phyloP scores from a whole-genome alignment of 2,888 invertebrate species.

The Myopa tessellatipennis region DNA sequence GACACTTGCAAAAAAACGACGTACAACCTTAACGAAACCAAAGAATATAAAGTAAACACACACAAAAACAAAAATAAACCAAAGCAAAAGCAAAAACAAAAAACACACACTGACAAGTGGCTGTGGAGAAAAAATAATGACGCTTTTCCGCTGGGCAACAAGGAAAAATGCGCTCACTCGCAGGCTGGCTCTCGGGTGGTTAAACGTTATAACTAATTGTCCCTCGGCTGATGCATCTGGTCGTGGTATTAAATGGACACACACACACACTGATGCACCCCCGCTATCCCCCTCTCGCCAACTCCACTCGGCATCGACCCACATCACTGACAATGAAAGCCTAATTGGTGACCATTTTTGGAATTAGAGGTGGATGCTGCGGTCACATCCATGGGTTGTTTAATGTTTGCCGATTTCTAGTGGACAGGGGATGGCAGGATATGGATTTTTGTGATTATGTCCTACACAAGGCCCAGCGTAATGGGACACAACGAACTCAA shows the following conservation, averaged over 20 bases:
- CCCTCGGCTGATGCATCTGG: constrained; percentile 46
- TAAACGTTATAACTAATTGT: constrained; percentile 18
- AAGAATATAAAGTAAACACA: neutral
- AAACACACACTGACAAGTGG: neutral
- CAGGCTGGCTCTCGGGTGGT: no score
- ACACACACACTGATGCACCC: constrained; percentile 46
- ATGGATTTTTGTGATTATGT: constrained; percentile 21
- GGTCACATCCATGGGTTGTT: constrained; percentile 33
- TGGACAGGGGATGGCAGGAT: neutral
- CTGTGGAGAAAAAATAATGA: constrained; percentile 15
- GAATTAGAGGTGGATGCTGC: constrained; percentile 43
- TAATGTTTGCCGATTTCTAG: constrained; percentile 32
- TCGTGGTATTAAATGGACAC: constrained; percentile 34
- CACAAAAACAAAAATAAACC: neutral
- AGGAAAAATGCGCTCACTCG: no score
- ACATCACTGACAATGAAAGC: constrained; percentile 56
- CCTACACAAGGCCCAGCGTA: neutral
- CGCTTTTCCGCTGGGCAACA: constrained; percentile 20
- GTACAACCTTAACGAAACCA: constrained; percentile 41
- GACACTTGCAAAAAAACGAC: constrained; percentile 55
- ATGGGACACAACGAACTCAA: no score
- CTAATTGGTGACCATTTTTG: constrained; percentile 65
- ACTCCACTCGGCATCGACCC: constrained; percentile 30
- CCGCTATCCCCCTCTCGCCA: neutral
- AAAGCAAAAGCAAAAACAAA: neutral